phyloP scores from a whole-genome alignment of 2,888 invertebrate genomes.

The Apantesis nais region DNA sequence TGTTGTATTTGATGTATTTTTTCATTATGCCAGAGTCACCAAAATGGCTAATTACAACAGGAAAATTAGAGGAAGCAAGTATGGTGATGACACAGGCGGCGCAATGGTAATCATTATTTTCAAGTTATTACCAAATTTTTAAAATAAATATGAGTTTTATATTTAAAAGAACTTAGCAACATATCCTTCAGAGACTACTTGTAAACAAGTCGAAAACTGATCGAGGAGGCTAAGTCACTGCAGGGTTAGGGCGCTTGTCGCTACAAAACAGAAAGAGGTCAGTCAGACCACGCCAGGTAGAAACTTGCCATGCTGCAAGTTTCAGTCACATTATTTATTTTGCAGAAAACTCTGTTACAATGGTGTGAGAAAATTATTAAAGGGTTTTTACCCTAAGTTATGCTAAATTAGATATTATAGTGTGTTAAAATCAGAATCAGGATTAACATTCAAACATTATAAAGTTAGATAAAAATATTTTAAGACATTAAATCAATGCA shows the following conservation, averaged over 20 bases:
- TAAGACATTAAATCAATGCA: too few species aligned
- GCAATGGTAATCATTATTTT: slow-evolving; percentile 53
- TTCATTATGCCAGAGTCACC: slow-evolving; percentile 91
- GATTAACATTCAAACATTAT: too few species aligned
- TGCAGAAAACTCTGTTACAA: too few species aligned
- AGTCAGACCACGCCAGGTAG: background rate
- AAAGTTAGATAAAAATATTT: too few species aligned
- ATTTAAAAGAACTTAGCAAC: background rate
- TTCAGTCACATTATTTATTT: too few species aligned
- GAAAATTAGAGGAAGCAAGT: slow-evolving; percentile 86
- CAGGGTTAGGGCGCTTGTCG: background rate
- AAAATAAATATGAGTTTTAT: background rate
- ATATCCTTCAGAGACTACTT: background rate
- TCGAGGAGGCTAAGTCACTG: too few species aligned
- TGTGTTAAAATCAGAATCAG: too few species aligned
- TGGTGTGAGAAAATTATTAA: too few species aligned
- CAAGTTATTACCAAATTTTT: background rate
- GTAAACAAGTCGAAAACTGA: too few species aligned
- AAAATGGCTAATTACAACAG: slow-evolving; percentile 90
- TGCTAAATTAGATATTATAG: too few species aligned
- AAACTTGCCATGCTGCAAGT: too few species aligned
- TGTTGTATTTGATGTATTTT: slow-evolving; percentile 85
- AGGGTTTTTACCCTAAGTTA: too few species aligned
- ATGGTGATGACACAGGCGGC: slow-evolving; percentile 87
- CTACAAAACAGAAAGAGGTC: background rate